Conservation (phyloP, 2,797 vertebrate species). For the Lagorchestes hirsutus region DNA sequence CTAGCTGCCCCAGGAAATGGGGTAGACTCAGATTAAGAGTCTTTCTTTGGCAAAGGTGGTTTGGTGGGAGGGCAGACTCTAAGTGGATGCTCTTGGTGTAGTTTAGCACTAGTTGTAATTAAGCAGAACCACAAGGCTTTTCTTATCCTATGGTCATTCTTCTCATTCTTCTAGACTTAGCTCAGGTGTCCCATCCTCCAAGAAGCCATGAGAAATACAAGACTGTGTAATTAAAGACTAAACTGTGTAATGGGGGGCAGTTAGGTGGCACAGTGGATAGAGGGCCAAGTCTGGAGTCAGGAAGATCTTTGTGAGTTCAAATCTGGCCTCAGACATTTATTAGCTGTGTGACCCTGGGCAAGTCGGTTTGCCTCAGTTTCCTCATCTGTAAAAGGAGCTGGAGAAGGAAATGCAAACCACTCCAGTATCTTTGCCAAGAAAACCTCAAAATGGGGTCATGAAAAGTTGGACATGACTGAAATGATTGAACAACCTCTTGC, state of each 20-base stretch:
- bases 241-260: neutral
- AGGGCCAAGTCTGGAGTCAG: neutral
- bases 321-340: neutral
- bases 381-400: neutral
- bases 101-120: neutral
- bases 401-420: neutral
- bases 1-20: too few species aligned
- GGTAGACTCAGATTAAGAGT: neutral
- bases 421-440: neutral
- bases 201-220: neutral
- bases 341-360: neutral
- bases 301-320: neutral
- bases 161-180: constrained; percentile 21
- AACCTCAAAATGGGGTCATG: neutral
- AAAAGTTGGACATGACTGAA: neutral
- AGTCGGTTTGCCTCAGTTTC: neutral
- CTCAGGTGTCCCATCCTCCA: constrained; percentile 22
- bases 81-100: neutral
- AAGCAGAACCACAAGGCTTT: neutral
- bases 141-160: neutral
- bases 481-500: neutral
- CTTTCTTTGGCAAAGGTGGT: neutral
- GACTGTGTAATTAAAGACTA: neutral
- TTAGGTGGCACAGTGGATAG: neutral
- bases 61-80: neutral